These are phyloP conservation scores for Sicus ferrugineus DNA, from an alignment of 2,888 invertebrate genomes.

Conservation along the genomic window DNA sequence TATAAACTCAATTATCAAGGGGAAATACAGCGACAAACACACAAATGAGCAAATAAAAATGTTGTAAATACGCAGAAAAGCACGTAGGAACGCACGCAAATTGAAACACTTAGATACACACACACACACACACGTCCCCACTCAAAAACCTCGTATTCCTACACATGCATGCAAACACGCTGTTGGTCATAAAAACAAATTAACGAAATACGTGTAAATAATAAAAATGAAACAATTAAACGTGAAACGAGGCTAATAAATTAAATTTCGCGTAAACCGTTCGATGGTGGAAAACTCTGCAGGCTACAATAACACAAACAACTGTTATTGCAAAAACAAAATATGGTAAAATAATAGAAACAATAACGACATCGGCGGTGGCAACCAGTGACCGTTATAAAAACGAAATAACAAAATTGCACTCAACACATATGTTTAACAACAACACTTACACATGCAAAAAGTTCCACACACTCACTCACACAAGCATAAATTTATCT, in stretches of 20 bases:
- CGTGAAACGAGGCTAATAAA: conserved; percentile 15
- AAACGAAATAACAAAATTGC: neutral
- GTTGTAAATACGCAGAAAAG: neutral
- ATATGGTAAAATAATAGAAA: conserved; percentile 32
- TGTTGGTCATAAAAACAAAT: conserved; percentile 21
- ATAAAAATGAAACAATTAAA: conserved; percentile 26
- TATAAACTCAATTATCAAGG: neutral
- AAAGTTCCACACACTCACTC: too few species aligned
- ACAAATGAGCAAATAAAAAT: neutral
- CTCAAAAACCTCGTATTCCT: too few species aligned
- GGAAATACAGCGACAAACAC: neutral
- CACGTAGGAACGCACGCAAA: neutral
- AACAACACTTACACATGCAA: neutral
- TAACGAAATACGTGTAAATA: conserved; percentile 25
- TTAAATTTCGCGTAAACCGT: conserved; percentile 7
- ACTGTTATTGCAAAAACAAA: conserved; percentile 38
- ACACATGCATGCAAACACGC: too few species aligned
- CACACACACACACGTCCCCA: neutral
- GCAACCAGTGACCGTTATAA: neutral
- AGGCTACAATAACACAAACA: neutral
- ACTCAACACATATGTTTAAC: neutral
- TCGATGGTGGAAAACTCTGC: neutral
- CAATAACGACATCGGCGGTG: neutral
- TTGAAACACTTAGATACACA: neutral
- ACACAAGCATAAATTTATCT: neutral